Percentiles rank a stretch among this genome's conserved stretches.
Conservation (phyloP, 2,888 invertebrate species). For the Agriopis aurantiaria region DNA sequence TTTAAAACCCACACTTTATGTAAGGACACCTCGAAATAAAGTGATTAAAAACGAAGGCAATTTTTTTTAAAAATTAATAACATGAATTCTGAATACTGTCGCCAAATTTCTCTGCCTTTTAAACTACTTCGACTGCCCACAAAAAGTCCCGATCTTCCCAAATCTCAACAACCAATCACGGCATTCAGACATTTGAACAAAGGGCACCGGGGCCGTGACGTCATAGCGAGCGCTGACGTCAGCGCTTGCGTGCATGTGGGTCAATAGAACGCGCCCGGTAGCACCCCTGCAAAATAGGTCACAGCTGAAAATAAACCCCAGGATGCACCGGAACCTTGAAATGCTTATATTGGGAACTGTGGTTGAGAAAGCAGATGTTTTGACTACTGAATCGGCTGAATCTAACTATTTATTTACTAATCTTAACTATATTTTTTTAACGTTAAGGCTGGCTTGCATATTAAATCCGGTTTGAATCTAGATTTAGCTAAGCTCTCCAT, state of each 20-base stretch:
- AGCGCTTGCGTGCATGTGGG: conserved; percentile 80
- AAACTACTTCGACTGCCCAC: no score
- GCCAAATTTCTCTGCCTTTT: no score
- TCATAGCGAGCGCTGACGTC: conserved; percentile 75
- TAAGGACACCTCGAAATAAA: no score
- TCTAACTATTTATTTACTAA: no score
- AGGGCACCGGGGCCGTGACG: conserved; percentile 68
- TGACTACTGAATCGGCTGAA: background rate
- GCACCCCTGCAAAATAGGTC: conserved; percentile 77
- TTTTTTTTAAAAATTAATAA: no score
- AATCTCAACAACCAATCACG: conserved; percentile 19
- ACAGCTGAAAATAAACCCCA: conserved; percentile 72
- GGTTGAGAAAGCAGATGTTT: background rate
- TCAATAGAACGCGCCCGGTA: conserved; percentile 80
- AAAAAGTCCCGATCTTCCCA: background rate
- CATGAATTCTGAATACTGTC: no score
- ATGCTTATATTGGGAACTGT: conserved; percentile 1
- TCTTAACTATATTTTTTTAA: background rate
- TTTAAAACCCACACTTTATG: no score
- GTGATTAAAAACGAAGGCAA: no score
- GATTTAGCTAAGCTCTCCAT: no score
- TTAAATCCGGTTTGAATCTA: no score
- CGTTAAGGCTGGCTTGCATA: no score
- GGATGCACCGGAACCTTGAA: conserved; percentile 50
- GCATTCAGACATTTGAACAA: conserved; percentile 55